These are phyloP conservation scores for Thermophis baileyi DNA, from an alignment of 2,113 vertebrate genomes.

Conservation along the genomic window DNA sequence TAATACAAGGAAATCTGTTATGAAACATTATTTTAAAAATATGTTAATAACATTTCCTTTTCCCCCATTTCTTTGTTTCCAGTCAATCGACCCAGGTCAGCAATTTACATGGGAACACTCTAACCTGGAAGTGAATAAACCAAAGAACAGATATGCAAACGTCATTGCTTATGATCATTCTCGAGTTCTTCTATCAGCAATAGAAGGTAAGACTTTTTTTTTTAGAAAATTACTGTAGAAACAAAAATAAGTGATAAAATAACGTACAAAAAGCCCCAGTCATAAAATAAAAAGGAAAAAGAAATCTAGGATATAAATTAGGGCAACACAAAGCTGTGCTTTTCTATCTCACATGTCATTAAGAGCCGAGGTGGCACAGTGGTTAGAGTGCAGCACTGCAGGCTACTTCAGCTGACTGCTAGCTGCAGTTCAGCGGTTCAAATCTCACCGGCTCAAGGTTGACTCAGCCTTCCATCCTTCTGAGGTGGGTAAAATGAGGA, in stretches of 20 bases:
- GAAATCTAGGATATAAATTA: background rate
- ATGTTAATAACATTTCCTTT: slow-evolving; percentile 7
- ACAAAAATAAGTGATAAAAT: background rate
- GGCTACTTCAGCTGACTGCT: too few species aligned
- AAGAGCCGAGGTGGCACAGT: too few species aligned
- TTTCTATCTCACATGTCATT: background rate
- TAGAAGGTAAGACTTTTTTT: slow-evolving; percentile 82
- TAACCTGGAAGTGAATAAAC: slow-evolving; percentile 98
- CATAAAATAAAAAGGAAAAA: background rate
- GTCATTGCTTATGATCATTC: slow-evolving; percentile 99
- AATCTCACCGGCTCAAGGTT: too few species aligned
- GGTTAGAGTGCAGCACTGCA: too few species aligned
- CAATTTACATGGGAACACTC: slow-evolving; percentile 99
- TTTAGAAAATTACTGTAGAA: background rate
- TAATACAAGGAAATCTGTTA: slow-evolving; percentile 18
- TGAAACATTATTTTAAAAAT: background rate
- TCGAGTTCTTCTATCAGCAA: slow-evolving; percentile 90
- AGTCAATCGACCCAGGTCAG: slow-evolving; percentile 97
- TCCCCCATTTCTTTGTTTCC: slow-evolving; percentile 57
- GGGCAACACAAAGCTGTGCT: background rate
- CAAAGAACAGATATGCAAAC: slow-evolving; percentile 99
- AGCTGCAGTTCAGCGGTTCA: too few species aligned
- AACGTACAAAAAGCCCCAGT: background rate
- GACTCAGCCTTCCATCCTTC: too few species aligned
- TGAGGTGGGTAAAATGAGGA: too few species aligned